phyloP scores from a whole-genome alignment of 2,888 invertebrate genomes.

The Graphium colonna region DNA sequence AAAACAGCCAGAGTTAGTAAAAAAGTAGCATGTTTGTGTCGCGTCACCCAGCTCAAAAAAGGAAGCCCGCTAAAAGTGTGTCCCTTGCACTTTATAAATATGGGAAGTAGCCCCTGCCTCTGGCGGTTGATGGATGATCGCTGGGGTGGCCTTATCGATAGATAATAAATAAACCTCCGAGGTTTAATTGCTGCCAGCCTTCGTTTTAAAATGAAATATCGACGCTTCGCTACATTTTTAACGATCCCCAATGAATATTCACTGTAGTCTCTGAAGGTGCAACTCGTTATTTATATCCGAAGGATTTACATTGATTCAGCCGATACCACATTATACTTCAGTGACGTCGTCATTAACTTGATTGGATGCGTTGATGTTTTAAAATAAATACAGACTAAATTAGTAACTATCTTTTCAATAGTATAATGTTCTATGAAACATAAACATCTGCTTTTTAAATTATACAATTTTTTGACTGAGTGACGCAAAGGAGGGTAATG shows the following conservation, averaged over 20 bases:
- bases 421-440: no score
- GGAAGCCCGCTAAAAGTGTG: conserved; percentile 15
- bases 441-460: no score
- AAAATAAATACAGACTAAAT: no score
- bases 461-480: no score
- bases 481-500: no score
- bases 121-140: conserved; percentile 66
- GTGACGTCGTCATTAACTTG: no score
- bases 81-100: conserved; percentile 29
- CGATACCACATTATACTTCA: no score
- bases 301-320: no score
- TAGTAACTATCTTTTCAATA: no score
- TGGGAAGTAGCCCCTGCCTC: conserved; percentile 51
- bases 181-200: conserved; percentile 36
- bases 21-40: background rate
- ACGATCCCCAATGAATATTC: conserved; percentile 4
- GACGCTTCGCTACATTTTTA: conserved; percentile 21
- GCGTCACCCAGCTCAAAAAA: conserved; percentile 1
- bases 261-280: background rate
- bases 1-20: no score
- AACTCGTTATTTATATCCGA: no score
- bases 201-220: conserved; percentile 36
- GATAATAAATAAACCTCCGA: conserved; percentile 55
- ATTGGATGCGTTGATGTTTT: no score
- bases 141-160: conserved; percentile 56